A percentile compares a stretch with the other conserved stretches of the same genome.
Evolutionary conservation across 2,113 vertebrate species (phyloP).

Genomic region (Anthoscopus minutus): DNA sequence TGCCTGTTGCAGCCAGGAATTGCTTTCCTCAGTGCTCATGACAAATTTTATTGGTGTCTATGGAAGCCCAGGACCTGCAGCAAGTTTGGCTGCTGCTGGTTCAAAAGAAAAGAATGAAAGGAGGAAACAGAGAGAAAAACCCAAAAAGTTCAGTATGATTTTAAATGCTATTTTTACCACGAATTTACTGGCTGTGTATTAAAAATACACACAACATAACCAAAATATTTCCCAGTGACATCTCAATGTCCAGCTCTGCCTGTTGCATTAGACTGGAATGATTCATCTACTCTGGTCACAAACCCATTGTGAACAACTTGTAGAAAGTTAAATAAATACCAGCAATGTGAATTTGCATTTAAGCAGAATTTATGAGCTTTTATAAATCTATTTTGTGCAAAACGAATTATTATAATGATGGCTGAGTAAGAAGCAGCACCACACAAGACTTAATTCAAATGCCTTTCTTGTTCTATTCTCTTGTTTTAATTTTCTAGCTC

Average conservation of each 20-base stretch:
- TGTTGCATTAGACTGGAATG: background rate
- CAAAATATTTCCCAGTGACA: background rate
- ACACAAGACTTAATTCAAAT: background rate
- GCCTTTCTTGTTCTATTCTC: background rate
- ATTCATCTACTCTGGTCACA: background rate
- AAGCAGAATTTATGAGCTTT: constrained; percentile 6
- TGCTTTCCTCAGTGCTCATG: background rate
- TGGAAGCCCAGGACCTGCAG: background rate
- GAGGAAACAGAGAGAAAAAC: background rate
- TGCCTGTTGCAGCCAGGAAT: background rate
- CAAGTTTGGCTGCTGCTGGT: background rate
- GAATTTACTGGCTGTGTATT: background rate
- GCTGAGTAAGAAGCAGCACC: background rate
- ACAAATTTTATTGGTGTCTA: background rate
- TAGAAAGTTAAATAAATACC: constrained; percentile 7
- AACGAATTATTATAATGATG: constrained; percentile 21
- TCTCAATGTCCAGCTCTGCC: background rate
- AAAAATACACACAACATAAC: background rate
- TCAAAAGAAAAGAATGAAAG: background rate
- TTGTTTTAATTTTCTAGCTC: constrained; percentile 35
- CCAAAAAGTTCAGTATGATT: background rate
- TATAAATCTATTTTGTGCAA: constrained; percentile 30
- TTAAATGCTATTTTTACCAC: background rate
- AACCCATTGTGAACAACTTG: background rate
- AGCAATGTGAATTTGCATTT: background rate